Base-by-base conservation (phyloP, 1,140 invertebrate species). In the Tribolium castaneum region DNA sequence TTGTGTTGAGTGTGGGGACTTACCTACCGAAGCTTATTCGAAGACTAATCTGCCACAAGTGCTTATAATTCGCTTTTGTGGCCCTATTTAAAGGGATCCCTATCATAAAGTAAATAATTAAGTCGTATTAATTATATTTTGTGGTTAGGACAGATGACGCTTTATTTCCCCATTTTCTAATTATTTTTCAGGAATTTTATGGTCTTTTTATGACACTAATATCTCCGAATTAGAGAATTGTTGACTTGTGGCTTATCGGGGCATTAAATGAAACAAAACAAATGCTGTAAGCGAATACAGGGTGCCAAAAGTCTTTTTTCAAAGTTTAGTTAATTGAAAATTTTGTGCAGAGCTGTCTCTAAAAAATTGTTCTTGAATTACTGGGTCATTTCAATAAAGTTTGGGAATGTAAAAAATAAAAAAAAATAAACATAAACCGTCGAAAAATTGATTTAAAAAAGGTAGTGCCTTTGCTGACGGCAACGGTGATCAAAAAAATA, bases 41-140 rank as follows among this genome's bases (percentile, higher is more conserved):
- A 19, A 56, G 13, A 30, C 10, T 25, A 30, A 59, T 25, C 22
- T 59, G 19, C 16, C 54, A 59, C 54, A 25, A 59, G 54, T 59
- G 54, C 9, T 25, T n/a, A 59, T 59, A 30, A 59, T 59, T 14
- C 4, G 54, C 54, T 25, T 14, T 59, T 22, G 54, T 16, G 13
- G 19, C 7, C 19, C 19, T 6, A 19, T 52, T 25, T 59, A 59
- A 22, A 59, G 54, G 54, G 16, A 10, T 25, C 54, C 54, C 54
- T 59, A 59, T 59, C 54, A 25, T 59, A 59, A 59, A 59, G 54
- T 59, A 59, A 59, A 59, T 59, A 59, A 59, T 59, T 59, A 59
- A 59, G 19, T 59, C 22, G 6, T 59, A 30, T 59, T 22, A 22
- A 30, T 25, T 52, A 52, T 52, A 52, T 19, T 14, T 22, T 14